phyloP scores from a whole-genome alignment of 2,113 vertebrate genomes.

The Grammomys surdaster region DNA sequence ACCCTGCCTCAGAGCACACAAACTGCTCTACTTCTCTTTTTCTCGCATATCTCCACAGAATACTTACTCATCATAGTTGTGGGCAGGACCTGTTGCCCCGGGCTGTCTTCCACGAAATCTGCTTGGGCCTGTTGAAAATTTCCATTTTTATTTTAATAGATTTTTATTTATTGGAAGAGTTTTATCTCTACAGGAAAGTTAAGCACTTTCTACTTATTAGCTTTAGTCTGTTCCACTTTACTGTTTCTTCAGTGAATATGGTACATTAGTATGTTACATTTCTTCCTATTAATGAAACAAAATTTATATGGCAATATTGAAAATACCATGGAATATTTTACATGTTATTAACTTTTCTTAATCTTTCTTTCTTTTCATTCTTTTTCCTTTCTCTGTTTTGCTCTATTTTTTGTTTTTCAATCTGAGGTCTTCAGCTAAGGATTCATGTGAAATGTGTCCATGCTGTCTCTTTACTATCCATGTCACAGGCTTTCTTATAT shows the following conservation, averaged over 20 bases:
- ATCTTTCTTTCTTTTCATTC: too few relatives aligned
- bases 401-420: background rate
- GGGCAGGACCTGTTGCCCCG: background rate
- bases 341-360: background rate
- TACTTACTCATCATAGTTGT: background rate
- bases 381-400: background rate
- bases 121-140: background rate
- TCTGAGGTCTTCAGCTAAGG: background rate
- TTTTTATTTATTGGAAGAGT: background rate
- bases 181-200: background rate
- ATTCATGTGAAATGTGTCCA: background rate
- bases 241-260: background rate
- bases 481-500: background rate
- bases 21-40: background rate
- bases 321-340: background rate
- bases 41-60: background rate
- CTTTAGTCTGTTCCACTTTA: rapidly evolving
- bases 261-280: background rate
- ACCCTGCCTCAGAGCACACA: background rate
- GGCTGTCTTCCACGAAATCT: background rate
- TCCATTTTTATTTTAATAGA: background rate
- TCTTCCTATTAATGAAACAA: background rate
- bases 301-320: background rate
- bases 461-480: background rate
- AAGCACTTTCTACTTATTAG: background rate